Evolutionary conservation across 2,888 invertebrate genomes (phyloP).

Genomic region (Hartigia nigra): DNA sequence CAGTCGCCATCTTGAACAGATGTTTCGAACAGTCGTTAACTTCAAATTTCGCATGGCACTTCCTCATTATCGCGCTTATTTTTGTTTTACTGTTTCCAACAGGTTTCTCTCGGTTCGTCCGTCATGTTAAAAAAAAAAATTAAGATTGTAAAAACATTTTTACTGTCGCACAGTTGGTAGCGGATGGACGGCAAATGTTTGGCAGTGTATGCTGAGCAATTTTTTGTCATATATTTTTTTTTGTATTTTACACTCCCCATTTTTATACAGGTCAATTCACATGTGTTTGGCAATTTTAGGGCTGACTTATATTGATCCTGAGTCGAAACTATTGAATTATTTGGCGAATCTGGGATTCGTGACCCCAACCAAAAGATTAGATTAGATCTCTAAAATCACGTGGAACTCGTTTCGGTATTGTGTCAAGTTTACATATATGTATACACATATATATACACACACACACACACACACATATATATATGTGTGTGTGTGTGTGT

Average conservation of each 20-base stretch:
- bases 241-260: background rate
- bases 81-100: background rate
- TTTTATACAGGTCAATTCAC: background rate
- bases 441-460: background rate
- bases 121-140: no score
- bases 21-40: constrained; percentile 30
- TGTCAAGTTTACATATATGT: background rate
- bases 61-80: constrained; percentile 25
- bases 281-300: background rate
- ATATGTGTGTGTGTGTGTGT: no score
- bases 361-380: background rate
- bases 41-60: constrained; percentile 31
- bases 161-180: background rate
- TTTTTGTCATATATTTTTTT: background rate
- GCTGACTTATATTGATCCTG: background rate
- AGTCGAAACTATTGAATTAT: background rate
- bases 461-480: no score
- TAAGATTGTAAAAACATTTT: no score
- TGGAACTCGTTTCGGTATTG: background rate
- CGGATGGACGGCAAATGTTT: background rate
- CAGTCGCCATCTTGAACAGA: constrained; percentile 37
- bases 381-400: background rate
- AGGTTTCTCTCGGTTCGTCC: background rate
- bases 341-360: background rate
- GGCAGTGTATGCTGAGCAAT: background rate